These are phyloP conservation scores for Drosophila anceps DNA, from an alignment of 2,888 invertebrate genomes.

Conservation along the genomic window DNA sequence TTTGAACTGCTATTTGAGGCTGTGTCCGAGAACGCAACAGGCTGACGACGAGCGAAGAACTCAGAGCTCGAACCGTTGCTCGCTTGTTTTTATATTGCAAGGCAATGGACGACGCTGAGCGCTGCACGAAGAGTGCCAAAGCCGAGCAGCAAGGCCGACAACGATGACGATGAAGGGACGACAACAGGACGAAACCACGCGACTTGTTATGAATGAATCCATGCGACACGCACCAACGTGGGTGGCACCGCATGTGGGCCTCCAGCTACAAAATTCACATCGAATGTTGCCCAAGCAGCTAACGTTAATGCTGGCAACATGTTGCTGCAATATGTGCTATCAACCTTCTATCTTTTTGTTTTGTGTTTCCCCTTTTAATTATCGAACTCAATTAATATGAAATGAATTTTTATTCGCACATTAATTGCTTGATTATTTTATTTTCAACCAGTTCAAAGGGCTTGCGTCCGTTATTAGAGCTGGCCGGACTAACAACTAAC, in stretches of 20 bases:
- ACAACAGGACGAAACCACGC: conserved; percentile 39
- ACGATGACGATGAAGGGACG: conserved; percentile 10
- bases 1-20: conserved; percentile 10
- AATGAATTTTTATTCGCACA: conserved; percentile 73
- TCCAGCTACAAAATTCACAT: background rate
- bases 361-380: conserved; percentile 48
- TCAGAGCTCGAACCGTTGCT: conserved; percentile 75
- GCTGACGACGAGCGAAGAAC: conserved; percentile 84
- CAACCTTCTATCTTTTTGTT: background rate
- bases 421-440: conserved; percentile 66
- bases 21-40: conserved; percentile 84
- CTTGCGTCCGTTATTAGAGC: conserved; percentile 7
- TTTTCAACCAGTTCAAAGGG: conserved; percentile 33
- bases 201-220: conserved; percentile 62
- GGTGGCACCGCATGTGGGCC: conserved; percentile 30
- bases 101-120: conserved; percentile 41
- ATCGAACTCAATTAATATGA: conserved; percentile 74
- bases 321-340: conserved; percentile 61
- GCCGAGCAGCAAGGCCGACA: conserved; percentile 23
- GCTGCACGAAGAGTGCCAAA: conserved; percentile 48
- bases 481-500: background rate
- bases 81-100: conserved; percentile 83
- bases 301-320: conserved; percentile 23
- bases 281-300: conserved; percentile 13
- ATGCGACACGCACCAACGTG: conserved; percentile 41